Evolutionary conservation across 2,113 vertebrate genomes (phyloP).

Genomic region (Pagrus major): DNA sequence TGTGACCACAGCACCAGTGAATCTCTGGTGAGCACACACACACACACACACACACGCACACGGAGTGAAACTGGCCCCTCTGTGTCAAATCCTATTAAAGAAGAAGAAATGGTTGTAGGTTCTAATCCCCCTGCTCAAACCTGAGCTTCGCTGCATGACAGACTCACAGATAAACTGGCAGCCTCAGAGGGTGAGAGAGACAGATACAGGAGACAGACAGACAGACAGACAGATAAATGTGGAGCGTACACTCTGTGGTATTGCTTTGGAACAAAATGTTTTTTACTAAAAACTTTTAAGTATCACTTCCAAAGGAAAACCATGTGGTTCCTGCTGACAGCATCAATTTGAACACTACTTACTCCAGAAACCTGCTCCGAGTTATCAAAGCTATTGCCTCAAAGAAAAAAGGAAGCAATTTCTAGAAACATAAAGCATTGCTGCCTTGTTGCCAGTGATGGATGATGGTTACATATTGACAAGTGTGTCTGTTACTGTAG

Average conservation of each 20-base stretch:
- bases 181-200: neutral
- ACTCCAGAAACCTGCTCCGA: constrained; percentile 26
- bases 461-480: constrained; percentile 29
- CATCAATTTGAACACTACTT: constrained; percentile 44
- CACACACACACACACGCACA: constrained; percentile 19
- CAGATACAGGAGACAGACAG: constrained; percentile 7
- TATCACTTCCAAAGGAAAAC: constrained; percentile 36
- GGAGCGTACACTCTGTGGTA: constrained; percentile 5
- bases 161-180: constrained; percentile 47
- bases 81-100: constrained; percentile 72
- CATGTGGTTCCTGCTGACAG: constrained; percentile 43
- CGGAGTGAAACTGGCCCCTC: constrained; percentile 52
- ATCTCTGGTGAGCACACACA: neutral
- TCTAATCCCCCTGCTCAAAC: constrained; percentile 68
- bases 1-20: constrained; percentile 8
- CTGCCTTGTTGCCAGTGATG: constrained; percentile 25
- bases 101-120: constrained; percentile 64
- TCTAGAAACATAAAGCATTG: constrained; percentile 31
- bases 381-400: constrained; percentile 35
- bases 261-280: constrained; percentile 30
- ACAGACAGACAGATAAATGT: constrained; percentile 4
- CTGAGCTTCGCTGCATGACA: constrained; percentile 62
- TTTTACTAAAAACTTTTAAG: constrained; percentile 22
- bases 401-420: constrained; percentile 32
- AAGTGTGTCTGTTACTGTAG: neutral